Evolutionary conservation across 1,140 invertebrate genomes (phyloP), one percentile per base, ranked within the genome.

Genomic region (Limonius californicus): DNA sequence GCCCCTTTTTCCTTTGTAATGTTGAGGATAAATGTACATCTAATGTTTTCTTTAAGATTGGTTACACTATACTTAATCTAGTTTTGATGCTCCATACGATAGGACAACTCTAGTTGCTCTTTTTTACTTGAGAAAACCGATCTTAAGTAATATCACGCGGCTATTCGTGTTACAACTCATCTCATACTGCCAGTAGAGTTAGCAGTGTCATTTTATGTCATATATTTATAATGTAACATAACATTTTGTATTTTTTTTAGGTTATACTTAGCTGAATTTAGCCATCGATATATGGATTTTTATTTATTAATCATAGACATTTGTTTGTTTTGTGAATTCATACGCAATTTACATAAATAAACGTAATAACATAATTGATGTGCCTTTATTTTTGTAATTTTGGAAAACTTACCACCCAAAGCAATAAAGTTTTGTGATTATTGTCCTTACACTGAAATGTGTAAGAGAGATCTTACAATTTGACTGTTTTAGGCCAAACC

Each of bases 201-300:
- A 59, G 58, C 43, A 50, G 58, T 59, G 58, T 59, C 58, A 59
- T 59, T 47, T 59, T 59, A 32, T 59, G 15, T 59, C 45, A 59
- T 57, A 57, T 19, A 35, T 32, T 43, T 32, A 42, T 42, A 21
- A 57, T 27, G 23, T 57, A 15, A 57, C 19, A 57, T 45, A 19
- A 47, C 4, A 27, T 55, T 55, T 55, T 55, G 53, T 55, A 55
- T 55, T 55, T 55, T 54, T 39, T 55, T 55, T 55, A 55, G 53
- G 18, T 55, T 50, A 19, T 50, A 7, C 7, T 55, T 55, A 55
- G 27, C 30, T 55, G 4, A 32, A 32, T 23, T 55, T 55, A 27
- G 53, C 14, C 53, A 39, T 27, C 30, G 14, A 4, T 55, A 12
- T 9, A 30, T 55, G 27, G 53, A 55, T 32, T 55, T 55, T 55